These are phyloP conservation scores for Takifugu rubripes DNA, from an alignment of 2,797 vertebrate species.

Conservation along the genomic window DNA sequence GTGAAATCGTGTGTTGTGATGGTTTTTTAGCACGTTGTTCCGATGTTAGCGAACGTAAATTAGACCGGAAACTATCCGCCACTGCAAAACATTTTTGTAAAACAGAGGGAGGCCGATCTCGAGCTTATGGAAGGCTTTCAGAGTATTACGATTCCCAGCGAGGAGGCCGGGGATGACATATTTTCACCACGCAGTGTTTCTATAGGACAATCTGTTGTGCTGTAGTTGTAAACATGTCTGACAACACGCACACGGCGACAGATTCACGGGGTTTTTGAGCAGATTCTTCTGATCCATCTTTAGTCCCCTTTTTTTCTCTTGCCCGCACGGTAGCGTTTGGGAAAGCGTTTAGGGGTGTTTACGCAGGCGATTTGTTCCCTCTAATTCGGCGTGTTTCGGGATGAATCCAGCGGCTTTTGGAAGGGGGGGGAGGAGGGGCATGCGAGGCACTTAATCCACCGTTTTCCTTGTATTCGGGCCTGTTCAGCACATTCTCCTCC, in stretches of 20 bases:
- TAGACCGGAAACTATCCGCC: conserved; percentile 46
- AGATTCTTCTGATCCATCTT: too few species aligned
- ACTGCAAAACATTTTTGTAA: conserved; percentile 59
- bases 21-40: conserved; percentile 18
- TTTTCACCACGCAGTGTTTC: conserved; percentile 33
- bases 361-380: conserved; percentile 53
- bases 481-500: conserved; percentile 57
- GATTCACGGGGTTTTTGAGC: too few species aligned
- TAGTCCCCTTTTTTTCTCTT: conserved; percentile 10
- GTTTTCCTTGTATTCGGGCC: conserved; percentile 62
- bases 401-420: conserved; percentile 60
- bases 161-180: conserved; percentile 30
- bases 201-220: conserved; percentile 45
- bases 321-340: conserved; percentile 15
- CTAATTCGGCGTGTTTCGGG: conserved; percentile 63
- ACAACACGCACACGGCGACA: conserved; percentile 23
- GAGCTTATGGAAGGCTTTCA: conserved; percentile 53
- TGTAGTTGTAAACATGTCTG: conserved; percentile 49
- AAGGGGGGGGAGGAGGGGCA: neutral
- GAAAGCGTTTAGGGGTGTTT: conserved; percentile 49
- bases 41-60: conserved; percentile 26
- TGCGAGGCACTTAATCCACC: conserved; percentile 54
- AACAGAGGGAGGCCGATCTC: conserved; percentile 64
- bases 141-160: conserved; percentile 45
- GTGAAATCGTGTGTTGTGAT: conserved; percentile 46